Evolutionary conservation across 2,797 vertebrate genomes (phyloP), one percentile per base, ranked within the genome.

Genomic region (Myioborus miniatus): DNA sequence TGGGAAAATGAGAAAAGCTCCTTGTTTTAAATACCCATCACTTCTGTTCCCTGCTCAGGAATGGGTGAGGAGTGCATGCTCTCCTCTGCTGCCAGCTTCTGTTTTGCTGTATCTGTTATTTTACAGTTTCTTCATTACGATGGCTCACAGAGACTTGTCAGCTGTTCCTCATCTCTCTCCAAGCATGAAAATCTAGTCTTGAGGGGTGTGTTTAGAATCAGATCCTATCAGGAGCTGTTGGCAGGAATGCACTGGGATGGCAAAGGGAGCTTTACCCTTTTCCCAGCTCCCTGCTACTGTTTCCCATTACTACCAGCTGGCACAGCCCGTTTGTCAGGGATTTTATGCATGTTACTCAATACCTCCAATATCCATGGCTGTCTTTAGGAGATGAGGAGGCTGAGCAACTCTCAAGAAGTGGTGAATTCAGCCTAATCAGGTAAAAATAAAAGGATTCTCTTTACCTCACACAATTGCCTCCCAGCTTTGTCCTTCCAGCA

Each of bases 131-230:
- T 87, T 87, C 74, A 22, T 67, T 84, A 27, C 15, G 68, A 32
- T 78, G 76, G 81, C 41, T 94, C 65, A 37, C n/a, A 49, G 65
- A 88, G 65, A 50, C 62, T 78, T 69, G 43, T 87, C 81, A 94
- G 83, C 55, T 79, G 47, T 79, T 93, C 89, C 67, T 85, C 63
- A 37, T 91, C 44, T 89, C 71, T 94, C 60, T 78, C 43, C 62
- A 89, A 81, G 82, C 68, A 83, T 62, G 76, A 96, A 92, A 95
- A 91, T 90, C 36, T 63, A 59, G 24, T 91, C 50, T 89, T 86
- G 69, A 72, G 55, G 62, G 83, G 50, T 94, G 69, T 64, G 41
- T 68, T 87, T 59, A 49, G 60, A 56, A 79, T 81, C 58, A 76
- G 82, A 90, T 94, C 5, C 0, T 87, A 83, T 92, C 87, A 47